Percentiles rank a stretch among this genome's conserved stretches.
Conservation (phyloP, 2,888 invertebrate species). For the Theretra japonica region DNA sequence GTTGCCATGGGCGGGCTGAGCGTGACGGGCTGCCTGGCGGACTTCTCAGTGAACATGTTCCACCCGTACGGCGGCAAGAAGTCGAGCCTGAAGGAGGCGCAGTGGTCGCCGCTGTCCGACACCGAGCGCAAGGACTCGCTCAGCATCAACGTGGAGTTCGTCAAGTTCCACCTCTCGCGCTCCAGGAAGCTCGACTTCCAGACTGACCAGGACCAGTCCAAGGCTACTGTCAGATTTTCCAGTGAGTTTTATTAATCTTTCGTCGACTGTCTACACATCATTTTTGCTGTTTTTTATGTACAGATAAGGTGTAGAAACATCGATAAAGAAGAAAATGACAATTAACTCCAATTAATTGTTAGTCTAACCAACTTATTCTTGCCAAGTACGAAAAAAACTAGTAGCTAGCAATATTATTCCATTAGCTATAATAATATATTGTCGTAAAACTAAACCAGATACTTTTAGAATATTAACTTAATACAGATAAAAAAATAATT, state of each 20-base stretch:
- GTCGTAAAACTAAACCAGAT: no score
- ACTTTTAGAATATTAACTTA: no score
- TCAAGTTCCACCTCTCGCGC: constrained; percentile 96
- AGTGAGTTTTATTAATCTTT: constrained; percentile 83
- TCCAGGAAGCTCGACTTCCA: constrained; percentile 95
- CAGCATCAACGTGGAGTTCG: constrained; percentile 98
- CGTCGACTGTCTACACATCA: not conserved
- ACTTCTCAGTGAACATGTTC: constrained; percentile 99
- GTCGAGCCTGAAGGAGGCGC: constrained; percentile 88
- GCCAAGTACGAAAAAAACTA: no score
- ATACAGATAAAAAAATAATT: no score
- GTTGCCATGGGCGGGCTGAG: constrained; percentile 94
- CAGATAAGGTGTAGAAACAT: no score
- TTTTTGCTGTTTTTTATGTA: constrained; percentile 29
- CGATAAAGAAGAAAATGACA: no score
- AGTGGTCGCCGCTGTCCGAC: constrained; percentile 94
- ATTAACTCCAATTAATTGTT: no score
- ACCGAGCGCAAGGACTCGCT: constrained; percentile 97
- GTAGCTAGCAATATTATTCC: no score
- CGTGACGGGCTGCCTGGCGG: constrained; percentile 97
- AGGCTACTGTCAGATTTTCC: constrained; percentile 96
- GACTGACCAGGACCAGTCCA: constrained; percentile 87
- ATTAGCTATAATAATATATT: no score
- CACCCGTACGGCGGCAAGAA: constrained; percentile 98
- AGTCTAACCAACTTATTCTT: no score